Evolutionary conservation across 2,888 invertebrate species (phyloP).

Genomic region (Pristionchus fissidentatus): DNA sequence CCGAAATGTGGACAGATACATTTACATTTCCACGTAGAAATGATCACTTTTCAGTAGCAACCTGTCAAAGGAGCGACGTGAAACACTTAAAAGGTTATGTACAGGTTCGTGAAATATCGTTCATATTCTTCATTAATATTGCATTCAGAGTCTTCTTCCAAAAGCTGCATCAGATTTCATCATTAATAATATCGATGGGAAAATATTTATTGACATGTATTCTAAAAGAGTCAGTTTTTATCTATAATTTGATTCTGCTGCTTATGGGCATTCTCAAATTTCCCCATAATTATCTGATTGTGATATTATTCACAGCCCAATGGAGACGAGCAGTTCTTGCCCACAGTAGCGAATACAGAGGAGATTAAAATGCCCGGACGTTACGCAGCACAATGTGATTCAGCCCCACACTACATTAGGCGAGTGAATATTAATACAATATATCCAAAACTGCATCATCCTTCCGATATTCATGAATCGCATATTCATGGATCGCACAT

Average conservation of each 20-base stretch:
- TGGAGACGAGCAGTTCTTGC: constrained; percentile 11
- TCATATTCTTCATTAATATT: background rate
- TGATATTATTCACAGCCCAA: too few species aligned
- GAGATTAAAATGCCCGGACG: constrained; percentile 8
- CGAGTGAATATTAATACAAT: too few species aligned
- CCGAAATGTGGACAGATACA: too few species aligned
- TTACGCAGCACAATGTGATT: too few species aligned
- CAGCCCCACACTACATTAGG: too few species aligned
- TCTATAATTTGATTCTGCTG: background rate
- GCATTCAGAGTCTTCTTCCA: constrained; percentile 1
- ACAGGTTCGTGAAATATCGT: too few species aligned
- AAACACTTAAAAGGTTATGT: constrained; percentile 17
- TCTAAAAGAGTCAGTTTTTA: background rate
- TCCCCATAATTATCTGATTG: too few species aligned
- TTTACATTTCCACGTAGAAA: background rate
- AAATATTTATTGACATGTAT: background rate
- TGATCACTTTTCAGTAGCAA: background rate
- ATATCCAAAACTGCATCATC: background rate
- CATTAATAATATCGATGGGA: background rate
- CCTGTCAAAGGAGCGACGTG: background rate
- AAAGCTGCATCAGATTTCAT: constrained; percentile 6
- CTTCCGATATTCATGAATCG: background rate
- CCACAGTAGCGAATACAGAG: background rate
- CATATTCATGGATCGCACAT: too few species aligned
- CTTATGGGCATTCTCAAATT: too few species aligned